A percentile compares a stretch with the other conserved stretches of the same genome.
Conservation (phyloP, 1,140 invertebrate species). For the Agrypnia vestita region DNA sequence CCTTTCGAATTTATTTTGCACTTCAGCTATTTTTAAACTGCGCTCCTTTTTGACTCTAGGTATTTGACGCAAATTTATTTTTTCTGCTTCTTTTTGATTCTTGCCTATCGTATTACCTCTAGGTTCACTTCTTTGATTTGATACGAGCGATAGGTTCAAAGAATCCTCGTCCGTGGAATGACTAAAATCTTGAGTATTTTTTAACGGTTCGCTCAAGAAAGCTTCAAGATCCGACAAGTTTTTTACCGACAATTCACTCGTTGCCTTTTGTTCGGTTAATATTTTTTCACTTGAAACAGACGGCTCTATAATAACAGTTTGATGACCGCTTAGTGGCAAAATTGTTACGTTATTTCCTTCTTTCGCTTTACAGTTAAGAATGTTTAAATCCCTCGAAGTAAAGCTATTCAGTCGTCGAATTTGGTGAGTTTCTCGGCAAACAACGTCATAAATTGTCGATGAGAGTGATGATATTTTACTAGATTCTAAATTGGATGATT, state of each 20-base stretch:
- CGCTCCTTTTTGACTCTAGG: conserved; percentile 67
- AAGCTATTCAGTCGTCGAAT: conserved; percentile 54
- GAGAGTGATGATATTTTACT: conserved; percentile 27
- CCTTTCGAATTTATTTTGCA: conserved; percentile 65
- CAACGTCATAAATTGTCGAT: conserved; percentile 53
- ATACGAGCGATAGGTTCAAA: background rate
- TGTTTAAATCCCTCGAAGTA: conserved; percentile 46
- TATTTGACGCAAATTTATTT: conserved; percentile 44
- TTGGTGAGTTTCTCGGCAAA: conserved; percentile 48
- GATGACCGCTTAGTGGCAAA: conserved; percentile 71
- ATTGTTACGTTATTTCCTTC: conserved; percentile 66
- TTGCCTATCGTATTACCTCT: background rate
- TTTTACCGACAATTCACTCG: background rate
- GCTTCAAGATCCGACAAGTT: conserved; percentile 7
- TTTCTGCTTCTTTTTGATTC: background rate
- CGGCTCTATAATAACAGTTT: conserved; percentile 72
- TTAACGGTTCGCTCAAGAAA: conserved; percentile 32
- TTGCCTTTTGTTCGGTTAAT: conserved; percentile 20
- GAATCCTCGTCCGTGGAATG: background rate
- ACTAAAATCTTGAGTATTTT: conserved; percentile 4
- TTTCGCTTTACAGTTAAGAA: conserved; percentile 36
- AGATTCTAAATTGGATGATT: background rate
- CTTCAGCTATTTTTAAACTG: conserved; percentile 64
- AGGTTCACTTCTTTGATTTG: conserved; percentile 18
- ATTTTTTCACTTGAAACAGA: conserved; percentile 60